Evolutionary conservation across 1,140 invertebrate species (phyloP).

Genomic region (Papilio glaucus): DNA sequence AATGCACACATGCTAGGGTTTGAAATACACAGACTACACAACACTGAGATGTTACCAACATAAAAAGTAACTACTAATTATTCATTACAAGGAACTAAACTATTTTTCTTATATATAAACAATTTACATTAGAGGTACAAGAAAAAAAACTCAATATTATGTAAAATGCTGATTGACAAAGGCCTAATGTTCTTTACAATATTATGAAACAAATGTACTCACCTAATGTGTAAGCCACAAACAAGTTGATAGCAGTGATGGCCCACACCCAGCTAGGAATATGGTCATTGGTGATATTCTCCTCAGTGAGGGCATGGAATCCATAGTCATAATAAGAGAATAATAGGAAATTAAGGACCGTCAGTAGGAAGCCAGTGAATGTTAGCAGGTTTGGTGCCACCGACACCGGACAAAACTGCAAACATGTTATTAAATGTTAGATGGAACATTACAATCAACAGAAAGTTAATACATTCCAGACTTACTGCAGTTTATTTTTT

Average conservation of each 20-base stretch:
- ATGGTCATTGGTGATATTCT: conserved; percentile 85
- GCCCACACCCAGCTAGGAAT: conserved; percentile 96
- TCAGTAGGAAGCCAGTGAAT: conserved; percentile 96
- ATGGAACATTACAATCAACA: neutral
- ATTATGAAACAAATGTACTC: conserved; percentile 58
- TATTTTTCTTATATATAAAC: no score
- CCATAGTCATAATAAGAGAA: conserved; percentile 95
- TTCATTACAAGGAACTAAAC: no score
- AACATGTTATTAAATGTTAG: conserved; percentile 63
- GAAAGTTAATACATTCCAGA: neutral
- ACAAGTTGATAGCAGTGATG: conserved; percentile 93
- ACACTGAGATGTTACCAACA: no score
- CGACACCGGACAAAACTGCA: conserved; percentile 94
- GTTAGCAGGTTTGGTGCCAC: conserved; percentile 98
- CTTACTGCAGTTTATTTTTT: neutral
- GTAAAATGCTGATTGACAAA: neutral
- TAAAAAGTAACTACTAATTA: no score
- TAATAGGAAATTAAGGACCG: conserved; percentile 94
- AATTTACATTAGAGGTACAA: no score
- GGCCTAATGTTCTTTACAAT: neutral
- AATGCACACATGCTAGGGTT: no score
- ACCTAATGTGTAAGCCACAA: conserved; percentile 98
- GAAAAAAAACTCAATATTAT: neutral
- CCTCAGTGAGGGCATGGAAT: conserved; percentile 89
- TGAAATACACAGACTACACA: no score